phyloP scores from a whole-genome alignment of 2,797 vertebrate genomes.

The Tolypeutes matacus region DNA sequence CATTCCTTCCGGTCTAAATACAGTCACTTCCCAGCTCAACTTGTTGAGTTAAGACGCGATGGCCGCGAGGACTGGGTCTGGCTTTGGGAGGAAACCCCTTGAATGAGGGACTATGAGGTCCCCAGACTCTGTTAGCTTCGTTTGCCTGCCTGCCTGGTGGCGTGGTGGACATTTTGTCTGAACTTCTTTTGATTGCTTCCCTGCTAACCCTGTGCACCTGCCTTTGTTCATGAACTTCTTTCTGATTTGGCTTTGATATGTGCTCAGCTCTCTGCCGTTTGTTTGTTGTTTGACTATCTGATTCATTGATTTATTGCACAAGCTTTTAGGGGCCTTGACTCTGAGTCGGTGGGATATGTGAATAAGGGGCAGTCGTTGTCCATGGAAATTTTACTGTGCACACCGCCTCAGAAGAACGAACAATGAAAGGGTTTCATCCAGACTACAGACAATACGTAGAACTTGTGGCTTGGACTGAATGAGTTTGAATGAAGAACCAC shows the following conservation, averaged over 20 bases:
- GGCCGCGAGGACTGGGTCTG: neutral
- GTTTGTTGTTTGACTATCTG: neutral
- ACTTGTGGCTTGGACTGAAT: neutral
- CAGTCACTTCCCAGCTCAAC: neutral
- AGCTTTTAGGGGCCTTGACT: neutral
- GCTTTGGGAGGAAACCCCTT: neutral
- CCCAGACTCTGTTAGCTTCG: neutral
- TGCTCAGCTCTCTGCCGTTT: neutral
- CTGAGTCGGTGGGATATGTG: neutral
- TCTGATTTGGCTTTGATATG: neutral
- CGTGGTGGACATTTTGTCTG: neutral
- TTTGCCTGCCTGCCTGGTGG: neutral
- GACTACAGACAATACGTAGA: neutral
- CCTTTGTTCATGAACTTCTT: neutral
- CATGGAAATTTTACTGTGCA: neutral
- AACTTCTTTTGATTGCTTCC: neutral
- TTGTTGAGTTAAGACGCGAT: neutral
- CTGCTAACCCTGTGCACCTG: too few relatives aligned
- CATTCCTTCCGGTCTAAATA: neutral
- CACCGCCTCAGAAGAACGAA: neutral
- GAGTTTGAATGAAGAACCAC: neutral
- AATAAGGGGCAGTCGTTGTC: neutral
- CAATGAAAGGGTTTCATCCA: neutral
- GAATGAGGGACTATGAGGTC: neutral
- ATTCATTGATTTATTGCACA: neutral